Evolutionary conservation across 2,113 vertebrate species (phyloP).

Genomic region (Ochotona princeps): DNA sequence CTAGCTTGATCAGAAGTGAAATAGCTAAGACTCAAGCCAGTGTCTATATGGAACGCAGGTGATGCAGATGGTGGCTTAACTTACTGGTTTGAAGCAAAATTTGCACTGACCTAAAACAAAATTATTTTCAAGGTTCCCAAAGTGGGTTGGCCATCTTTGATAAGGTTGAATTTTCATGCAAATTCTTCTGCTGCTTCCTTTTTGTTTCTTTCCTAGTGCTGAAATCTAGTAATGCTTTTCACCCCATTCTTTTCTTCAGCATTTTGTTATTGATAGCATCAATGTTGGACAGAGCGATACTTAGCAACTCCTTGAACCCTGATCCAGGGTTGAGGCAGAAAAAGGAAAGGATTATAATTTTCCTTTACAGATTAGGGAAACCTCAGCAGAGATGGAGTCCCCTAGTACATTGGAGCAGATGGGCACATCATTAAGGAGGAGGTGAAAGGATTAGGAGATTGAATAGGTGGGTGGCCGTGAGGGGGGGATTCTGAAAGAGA

Average conservation of each 20-base stretch:
- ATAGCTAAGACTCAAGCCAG: too few relatives aligned
- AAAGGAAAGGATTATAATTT: neutral
- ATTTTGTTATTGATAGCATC: neutral
- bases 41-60: too few relatives aligned
- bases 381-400: neutral
- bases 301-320: neutral
- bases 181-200: neutral
- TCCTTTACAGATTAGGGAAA: neutral
- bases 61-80: too few relatives aligned
- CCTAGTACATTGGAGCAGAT: neutral
- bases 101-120: too few relatives aligned
- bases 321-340: neutral
- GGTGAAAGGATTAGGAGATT: neutral
- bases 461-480: neutral
- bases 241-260: neutral
- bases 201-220: neutral
- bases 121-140: neutral
- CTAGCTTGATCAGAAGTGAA: too few relatives aligned
- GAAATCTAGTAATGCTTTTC: neutral
- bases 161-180: neutral
- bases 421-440: neutral
- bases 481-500: neutral
- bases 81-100: too few relatives aligned
- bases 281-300: neutral
- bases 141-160: neutral